Evolutionary conservation across 2,797 vertebrate species (phyloP).

Genomic region (Merluccius polli): DNA sequence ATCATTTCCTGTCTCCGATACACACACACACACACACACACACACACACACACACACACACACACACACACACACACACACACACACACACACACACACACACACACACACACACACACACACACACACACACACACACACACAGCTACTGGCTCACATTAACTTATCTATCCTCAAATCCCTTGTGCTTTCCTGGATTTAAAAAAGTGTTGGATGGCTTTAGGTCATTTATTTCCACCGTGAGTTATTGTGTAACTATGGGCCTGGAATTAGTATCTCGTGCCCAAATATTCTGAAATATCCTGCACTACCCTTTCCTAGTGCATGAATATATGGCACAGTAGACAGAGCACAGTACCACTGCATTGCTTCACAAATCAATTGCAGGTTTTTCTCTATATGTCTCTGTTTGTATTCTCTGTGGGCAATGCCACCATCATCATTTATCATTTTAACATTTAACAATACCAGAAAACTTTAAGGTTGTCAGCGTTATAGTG

Average conservation of each 20-base stretch:
- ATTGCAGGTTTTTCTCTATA: background rate
- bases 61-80: too few relatives aligned
- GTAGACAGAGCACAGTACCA: too few relatives aligned
- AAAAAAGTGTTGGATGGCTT: too few relatives aligned
- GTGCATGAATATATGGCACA: too few relatives aligned
- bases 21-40: too few relatives aligned
- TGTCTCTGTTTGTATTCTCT: too few relatives aligned
- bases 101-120: too few relatives aligned
- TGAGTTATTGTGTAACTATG: background rate
- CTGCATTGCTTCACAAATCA: background rate
- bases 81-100: too few relatives aligned
- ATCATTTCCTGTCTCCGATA: conserved; percentile 5
- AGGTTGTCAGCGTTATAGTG: background rate
- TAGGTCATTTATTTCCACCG: background rate
- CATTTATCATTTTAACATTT: background rate
- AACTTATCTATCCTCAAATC: background rate
- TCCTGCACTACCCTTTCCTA: too few relatives aligned
- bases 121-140: too few relatives aligned
- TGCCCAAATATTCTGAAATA: background rate
- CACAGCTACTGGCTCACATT: background rate
- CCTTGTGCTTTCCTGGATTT: background rate
- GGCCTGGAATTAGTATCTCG: background rate
- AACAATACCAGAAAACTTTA: background rate
- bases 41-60: conserved; percentile 11
- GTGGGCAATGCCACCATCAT: background rate